A percentile compares a stretch with the other conserved stretches of the same genome.
Evolutionary conservation across 2,888 invertebrate genomes (phyloP).

Genomic region (Heteropelma amictum): DNA sequence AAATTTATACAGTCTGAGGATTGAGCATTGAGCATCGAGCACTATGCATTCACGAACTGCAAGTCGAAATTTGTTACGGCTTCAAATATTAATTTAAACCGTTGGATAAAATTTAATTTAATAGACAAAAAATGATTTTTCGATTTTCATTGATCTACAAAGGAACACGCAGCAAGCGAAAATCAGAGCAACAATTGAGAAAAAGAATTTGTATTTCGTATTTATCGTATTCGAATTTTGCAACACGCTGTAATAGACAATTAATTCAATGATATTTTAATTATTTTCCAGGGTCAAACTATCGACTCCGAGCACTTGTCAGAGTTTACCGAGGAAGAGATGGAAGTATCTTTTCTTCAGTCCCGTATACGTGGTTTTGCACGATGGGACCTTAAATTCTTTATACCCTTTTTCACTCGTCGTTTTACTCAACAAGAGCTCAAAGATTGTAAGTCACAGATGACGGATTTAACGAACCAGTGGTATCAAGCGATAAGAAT

Average conservation of each 20-base stretch:
- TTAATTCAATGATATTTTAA: not conserved
- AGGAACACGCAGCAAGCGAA: too few species aligned
- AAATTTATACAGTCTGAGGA: too few species aligned
- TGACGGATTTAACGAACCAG: slow-evolving; percentile 96
- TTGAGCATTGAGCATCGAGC: too few species aligned
- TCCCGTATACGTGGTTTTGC: slow-evolving; percentile 92
- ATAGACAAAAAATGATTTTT: too few species aligned
- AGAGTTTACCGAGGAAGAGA: slow-evolving; percentile 94
- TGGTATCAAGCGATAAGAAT: slow-evolving; percentile 98
- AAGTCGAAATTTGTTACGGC: too few species aligned
- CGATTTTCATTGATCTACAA: too few species aligned
- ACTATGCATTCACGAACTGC: too few species aligned
- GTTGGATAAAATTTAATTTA: too few species aligned
- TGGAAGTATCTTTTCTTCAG: slow-evolving; percentile 92
- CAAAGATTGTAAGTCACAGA: slow-evolving; percentile 96
- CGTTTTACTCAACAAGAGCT: slow-evolving; percentile 96
- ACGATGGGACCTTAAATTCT: slow-evolving; percentile 93
- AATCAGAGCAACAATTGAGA: too few species aligned
- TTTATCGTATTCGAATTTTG: not conserved
- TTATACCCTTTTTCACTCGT: slow-evolving; percentile 97
- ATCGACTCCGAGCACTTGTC: slow-evolving; percentile 96
- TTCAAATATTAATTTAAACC: too few species aligned
- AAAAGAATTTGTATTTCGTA: too few species aligned
- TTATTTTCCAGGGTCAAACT: slow-evolving; percentile 84
- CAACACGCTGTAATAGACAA: not conserved